Base-by-base conservation (phyloP, 2,113 vertebrate species). In the Aythya baeri region DNA sequence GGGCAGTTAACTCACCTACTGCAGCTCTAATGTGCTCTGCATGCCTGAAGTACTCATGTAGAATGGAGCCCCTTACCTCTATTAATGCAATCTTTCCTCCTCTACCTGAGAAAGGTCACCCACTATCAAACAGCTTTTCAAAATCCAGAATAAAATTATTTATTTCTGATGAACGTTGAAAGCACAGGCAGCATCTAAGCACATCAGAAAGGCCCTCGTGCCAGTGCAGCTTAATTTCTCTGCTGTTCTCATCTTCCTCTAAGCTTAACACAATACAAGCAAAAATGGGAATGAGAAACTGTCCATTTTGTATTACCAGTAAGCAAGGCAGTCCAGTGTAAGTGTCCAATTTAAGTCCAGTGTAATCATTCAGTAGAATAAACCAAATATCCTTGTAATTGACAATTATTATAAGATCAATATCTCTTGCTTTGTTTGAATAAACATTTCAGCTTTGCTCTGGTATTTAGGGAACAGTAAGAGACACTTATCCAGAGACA, bases 401-500 rank as follows among this genome's bases (percentile, higher is more conserved):
- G 41, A 55, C 75, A 49, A 32, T 5, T 75, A 50, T 59, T 7
- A 2, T 41, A 52, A 81, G n/a, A 93, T 65, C 34, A 78, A 3
- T 68, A 46, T 68, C 13, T 68, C n/a, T 54, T 50, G 16, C 46
- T 87, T 67, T 55, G 27, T 52, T 49, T 49, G 81, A 91, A 92
- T 50, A 92, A 84, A 65, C 25, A 75, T 72, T 91, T 78, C 27
- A 46, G 36, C 23, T 82, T 85, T 6, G 2, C 31, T 66, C 17
- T 31, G 34, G 62, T 52, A 75, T 61, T 82, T 38, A 68, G 17
- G 18, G 32, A 68, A 76, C 20, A 76, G 23, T 46, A 83, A 57
- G 26, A 85, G 32, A 68, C 38, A 54, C 1, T 0, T 29, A 77
- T 11, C 38, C 62, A 76, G 55, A 85, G 11, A 85, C 0, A 0